Percentiles rank a stretch among this genome's conserved stretches.
These are phyloP conservation scores for Alcedo quadribrachys DNA, from an alignment of 2,797 vertebrate genomes.

Conservation along the genomic window DNA sequence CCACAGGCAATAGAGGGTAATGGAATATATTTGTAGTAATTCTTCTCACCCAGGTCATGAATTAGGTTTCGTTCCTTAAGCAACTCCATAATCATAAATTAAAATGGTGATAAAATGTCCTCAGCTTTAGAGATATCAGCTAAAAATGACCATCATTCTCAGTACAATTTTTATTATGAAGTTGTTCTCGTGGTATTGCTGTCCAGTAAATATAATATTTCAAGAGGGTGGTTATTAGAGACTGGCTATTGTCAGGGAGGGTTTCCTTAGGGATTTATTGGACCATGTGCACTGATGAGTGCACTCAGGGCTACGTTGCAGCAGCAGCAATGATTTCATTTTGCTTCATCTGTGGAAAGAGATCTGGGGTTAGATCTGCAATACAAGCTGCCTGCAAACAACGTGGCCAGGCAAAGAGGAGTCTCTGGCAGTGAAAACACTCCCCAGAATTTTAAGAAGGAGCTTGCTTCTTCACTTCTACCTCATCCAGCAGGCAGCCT, in stretches of 20 bases:
- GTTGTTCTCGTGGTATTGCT: neutral
- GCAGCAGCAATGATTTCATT: neutral
- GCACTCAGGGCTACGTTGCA: neutral
- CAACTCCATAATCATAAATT: slow-evolving; percentile 31
- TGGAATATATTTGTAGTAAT: slow-evolving; percentile 26
- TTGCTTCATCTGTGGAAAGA: neutral
- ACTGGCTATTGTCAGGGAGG: neutral
- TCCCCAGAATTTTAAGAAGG: neutral
- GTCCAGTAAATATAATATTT: neutral
- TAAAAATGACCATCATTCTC: slow-evolving; percentile 8
- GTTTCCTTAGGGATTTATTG: neutral
- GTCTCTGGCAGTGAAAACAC: neutral
- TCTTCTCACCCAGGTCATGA: neutral
- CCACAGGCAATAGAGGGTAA: neutral
- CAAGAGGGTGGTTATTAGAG: neutral
- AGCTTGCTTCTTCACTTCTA: neutral
- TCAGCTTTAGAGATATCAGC: neutral
- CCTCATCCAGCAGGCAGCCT: neutral
- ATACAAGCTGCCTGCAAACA: neutral
- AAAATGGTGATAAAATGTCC: slow-evolving; percentile 31
- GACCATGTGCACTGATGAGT: neutral
- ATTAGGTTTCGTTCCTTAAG: slow-evolving; percentile 35
- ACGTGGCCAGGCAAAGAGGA: neutral
- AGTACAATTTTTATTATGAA: neutral
- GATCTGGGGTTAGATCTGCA: neutral